Evolutionary conservation across 2,797 vertebrate genomes (phyloP).

Genomic region (Squalus acanthias): DNA sequence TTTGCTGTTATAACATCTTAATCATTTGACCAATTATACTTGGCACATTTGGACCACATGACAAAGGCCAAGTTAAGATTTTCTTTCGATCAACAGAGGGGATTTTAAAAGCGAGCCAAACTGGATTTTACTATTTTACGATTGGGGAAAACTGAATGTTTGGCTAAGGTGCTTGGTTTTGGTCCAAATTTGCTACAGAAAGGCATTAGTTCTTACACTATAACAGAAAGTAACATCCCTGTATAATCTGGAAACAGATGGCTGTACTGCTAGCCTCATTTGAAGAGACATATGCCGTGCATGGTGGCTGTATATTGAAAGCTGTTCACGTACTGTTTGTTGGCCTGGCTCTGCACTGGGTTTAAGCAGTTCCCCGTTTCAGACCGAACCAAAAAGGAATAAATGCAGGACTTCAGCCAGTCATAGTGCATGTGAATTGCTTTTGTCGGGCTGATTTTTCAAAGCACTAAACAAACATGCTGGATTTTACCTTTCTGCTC

Average conservation of each 20-base stretch:
- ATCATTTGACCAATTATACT: neutral
- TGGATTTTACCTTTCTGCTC: neutral
- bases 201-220: neutral
- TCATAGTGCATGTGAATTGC: neutral
- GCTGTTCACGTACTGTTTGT: neutral
- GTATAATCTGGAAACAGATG: slow-evolving; percentile 19
- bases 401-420: neutral
- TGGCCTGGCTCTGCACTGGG: neutral
- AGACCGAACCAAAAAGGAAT: neutral
- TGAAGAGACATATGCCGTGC: no score
- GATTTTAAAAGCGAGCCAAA: neutral
- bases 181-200: neutral
- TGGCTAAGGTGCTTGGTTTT: neutral
- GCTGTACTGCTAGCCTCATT: neutral
- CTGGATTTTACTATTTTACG: neutral
- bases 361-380: neutral
- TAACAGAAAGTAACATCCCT: neutral
- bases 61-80: neutral
- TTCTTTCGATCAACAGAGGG: neutral
- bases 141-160: neutral
- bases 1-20: neutral
- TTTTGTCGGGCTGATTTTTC: no score
- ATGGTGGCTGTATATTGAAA: neutral
- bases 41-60: neutral
- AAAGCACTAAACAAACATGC: no score